Conservation (phyloP, 2,888 invertebrate genomes). For the Hydrotaea diabolus region DNA sequence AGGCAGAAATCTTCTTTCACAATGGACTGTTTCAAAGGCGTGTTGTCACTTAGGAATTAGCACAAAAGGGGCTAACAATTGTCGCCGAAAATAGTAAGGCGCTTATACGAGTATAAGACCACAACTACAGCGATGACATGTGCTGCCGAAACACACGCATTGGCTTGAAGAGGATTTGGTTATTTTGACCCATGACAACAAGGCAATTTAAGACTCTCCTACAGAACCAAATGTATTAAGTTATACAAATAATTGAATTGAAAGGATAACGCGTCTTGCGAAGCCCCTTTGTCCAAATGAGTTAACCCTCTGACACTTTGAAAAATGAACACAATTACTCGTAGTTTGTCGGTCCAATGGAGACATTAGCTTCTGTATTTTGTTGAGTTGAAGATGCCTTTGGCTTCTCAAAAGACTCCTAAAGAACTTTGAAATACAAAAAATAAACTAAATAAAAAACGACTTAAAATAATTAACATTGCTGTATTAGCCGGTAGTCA, state of each 20-base stretch:
- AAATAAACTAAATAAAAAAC: conserved; percentile 58
- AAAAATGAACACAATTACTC: conserved; percentile 50
- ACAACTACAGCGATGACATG: neutral
- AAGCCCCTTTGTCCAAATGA: neutral
- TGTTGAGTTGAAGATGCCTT: neutral
- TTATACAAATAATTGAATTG: no score
- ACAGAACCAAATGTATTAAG: no score
- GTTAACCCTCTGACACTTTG: conserved; percentile 58
- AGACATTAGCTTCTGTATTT: neutral
- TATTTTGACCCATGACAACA: no score
- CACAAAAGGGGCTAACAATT: neutral
- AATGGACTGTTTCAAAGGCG: conserved; percentile 26
- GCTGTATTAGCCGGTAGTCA: conserved; percentile 43
- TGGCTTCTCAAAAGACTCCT: conserved; percentile 20
- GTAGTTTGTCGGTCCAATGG: neutral
- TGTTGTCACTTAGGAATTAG: conserved; percentile 38
- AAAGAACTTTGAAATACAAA: conserved; percentile 3
- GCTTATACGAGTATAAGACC: conserved; percentile 1
- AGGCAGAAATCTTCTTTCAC: neutral
- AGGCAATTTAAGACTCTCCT: no score
- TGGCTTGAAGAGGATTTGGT: neutral
- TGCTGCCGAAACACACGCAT: neutral
- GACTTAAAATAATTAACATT: conserved; percentile 66
- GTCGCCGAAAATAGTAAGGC: neutral
- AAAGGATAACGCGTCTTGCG: no score